Conservation (phyloP, 2,888 invertebrate genomes). For the Tipula confusa region DNA sequence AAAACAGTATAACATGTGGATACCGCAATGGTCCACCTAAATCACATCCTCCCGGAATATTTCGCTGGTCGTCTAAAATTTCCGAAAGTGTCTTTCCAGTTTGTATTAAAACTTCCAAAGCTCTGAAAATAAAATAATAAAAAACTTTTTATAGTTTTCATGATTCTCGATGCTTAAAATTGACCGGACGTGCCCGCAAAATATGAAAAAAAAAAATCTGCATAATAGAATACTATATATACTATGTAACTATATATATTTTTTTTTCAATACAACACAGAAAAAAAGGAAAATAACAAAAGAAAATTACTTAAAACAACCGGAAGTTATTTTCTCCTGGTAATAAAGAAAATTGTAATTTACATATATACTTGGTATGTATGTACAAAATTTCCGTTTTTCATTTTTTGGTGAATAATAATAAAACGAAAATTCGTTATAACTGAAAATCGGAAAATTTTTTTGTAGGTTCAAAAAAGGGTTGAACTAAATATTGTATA, state of each 20-base stretch:
- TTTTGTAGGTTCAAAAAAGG: not conserved
- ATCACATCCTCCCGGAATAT: conserved; percentile 54
- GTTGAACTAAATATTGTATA: not conserved
- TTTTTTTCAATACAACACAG: not conserved
- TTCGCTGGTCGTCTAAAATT: conserved; percentile 44
- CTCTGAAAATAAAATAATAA: conserved; percentile 37
- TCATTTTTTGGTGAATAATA: not conserved
- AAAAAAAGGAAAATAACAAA: not conserved
- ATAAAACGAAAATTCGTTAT: not conserved
- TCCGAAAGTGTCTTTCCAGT: conserved; percentile 42
- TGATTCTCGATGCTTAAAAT: conserved; percentile 3
- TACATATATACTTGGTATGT: not conserved
- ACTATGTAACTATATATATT: not conserved
- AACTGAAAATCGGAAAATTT: not conserved
- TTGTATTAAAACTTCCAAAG: conserved; percentile 46
- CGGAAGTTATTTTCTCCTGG: conserved; percentile 25
- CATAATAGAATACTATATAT: not conserved
- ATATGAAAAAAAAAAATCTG: not conserved
- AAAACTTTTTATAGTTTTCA: not conserved
- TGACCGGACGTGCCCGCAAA: not conserved
- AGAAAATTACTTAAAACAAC: not conserved
- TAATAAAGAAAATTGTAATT: conserved; percentile 9
- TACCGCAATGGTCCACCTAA: conserved; percentile 72
- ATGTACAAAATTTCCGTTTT: conserved; percentile 9
- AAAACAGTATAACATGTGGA: conserved; percentile 70